These are phyloP conservation scores for Steinernema scapterisci DNA, from an alignment of 2,888 invertebrate species.

Conservation along the genomic window DNA sequence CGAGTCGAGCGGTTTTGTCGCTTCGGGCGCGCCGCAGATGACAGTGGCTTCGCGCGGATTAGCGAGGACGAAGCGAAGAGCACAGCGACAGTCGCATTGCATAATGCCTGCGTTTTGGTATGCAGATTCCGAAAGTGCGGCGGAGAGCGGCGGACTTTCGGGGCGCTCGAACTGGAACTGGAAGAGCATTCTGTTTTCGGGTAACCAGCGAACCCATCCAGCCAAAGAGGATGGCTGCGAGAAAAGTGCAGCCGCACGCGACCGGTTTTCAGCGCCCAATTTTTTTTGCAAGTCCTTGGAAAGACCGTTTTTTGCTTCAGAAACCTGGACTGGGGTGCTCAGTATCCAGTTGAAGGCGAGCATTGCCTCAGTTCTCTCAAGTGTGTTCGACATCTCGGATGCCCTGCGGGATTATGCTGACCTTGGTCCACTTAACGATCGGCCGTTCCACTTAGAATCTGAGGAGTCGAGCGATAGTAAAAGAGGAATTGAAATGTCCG, in stretches of 20 bases:
- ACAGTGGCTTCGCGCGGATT: background rate
- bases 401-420: constrained; percentile 17
- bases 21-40: background rate
- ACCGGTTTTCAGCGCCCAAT: constrained; percentile 7
- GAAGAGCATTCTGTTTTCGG: constrained; percentile 14
- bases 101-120: constrained; percentile 1
- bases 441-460: background rate
- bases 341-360: background rate
- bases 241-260: constrained; percentile 18
- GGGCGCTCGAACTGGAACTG: constrained; percentile 14
- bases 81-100: constrained; percentile 6
- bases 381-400: background rate
- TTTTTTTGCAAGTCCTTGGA: background rate
- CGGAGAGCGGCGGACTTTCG: background rate
- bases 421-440: constrained; percentile 16
- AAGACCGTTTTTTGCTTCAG: constrained; percentile 8
- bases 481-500: background rate
- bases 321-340: background rate
- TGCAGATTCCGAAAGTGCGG: constrained; percentile 23
- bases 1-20: constrained; percentile 8
- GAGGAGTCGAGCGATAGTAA: background rate
- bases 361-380: background rate
- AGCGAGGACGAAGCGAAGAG: constrained; percentile 3
- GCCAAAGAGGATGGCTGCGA: background rate
- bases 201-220: background rate